Conservation (phyloP, 2,113 vertebrate species). For the Rattus rattus region DNA sequence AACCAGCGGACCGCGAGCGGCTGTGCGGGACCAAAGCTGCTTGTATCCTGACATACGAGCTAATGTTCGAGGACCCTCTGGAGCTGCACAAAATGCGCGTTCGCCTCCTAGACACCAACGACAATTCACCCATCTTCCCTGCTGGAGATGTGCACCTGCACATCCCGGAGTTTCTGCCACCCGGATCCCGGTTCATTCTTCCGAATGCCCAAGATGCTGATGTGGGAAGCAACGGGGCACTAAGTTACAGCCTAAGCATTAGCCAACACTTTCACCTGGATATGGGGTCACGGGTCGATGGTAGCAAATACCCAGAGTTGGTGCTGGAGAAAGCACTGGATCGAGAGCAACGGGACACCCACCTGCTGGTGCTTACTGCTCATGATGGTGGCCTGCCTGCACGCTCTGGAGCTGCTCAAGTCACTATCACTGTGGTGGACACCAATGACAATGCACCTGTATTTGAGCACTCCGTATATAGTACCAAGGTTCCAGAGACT, state of each 20-base stretch:
- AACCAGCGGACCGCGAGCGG: constrained; percentile 86
- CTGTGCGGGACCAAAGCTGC: constrained; percentile 82
- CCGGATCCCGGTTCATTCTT: constrained; percentile 86
- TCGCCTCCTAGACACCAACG: constrained; percentile 87
- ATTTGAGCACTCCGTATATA: constrained; percentile 86
- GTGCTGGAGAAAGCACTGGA: constrained; percentile 87
- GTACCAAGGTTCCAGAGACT: constrained; percentile 85
- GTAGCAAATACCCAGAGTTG: constrained; percentile 86
- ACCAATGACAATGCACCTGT: constrained; percentile 92
- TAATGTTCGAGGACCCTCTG: constrained; percentile 86
- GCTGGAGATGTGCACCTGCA: constrained; percentile 83
- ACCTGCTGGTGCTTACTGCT: constrained; percentile 84
- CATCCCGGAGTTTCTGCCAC: constrained; percentile 85
- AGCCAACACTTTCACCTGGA: constrained; percentile 83
- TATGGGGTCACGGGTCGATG: constrained; percentile 81
- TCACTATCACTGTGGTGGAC: constrained; percentile 89
- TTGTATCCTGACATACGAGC: constrained; percentile 86
- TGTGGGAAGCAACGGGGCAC: constrained; percentile 84
- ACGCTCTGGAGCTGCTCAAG: constrained; percentile 79
- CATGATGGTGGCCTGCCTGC: constrained; percentile 84
- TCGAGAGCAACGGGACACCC: constrained; percentile 83
- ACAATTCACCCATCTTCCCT: constrained; percentile 86
- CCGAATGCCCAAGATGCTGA: constrained; percentile 85
- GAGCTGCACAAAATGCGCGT: constrained; percentile 86
- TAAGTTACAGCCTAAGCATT: constrained; percentile 85